These are phyloP conservation scores for Habrosyne pyritoides DNA, from an alignment of 2,888 invertebrate genomes.

Conservation along the genomic window DNA sequence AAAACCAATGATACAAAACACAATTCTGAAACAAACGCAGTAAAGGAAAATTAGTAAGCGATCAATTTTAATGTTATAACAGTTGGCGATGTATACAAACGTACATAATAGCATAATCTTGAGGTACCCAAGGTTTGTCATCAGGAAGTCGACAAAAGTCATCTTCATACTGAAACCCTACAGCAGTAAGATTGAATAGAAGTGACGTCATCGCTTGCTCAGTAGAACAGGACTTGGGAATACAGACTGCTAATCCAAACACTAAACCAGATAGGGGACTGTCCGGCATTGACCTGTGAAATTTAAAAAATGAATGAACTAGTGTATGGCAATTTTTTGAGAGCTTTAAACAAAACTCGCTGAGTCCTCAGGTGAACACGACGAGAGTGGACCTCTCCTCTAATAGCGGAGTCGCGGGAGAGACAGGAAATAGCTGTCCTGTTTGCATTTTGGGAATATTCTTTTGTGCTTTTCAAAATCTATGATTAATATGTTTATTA, in stretches of 20 bases:
- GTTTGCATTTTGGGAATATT: no score
- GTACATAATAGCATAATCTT: constrained; percentile 43
- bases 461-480: no score
- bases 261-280: constrained; percentile 14
- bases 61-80: neutral
- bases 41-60: no score
- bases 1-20: constrained; percentile 34
- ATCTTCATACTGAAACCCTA: constrained; percentile 48
- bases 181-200: constrained; percentile 33
- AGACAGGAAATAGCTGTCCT: no score
- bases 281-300: constrained; percentile 11
- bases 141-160: constrained; percentile 59
- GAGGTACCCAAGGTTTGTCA: constrained; percentile 66
- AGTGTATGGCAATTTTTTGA: no score
- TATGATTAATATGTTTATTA: no score
- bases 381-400: no score
- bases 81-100: neutral
- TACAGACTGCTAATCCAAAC: constrained; percentile 45
- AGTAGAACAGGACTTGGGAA: constrained; percentile 63
- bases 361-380: no score
- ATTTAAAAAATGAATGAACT: no score
- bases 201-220: constrained; percentile 45
- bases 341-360: no score
- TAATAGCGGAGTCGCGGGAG: no score
- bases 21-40: constrained; percentile 11